These are phyloP conservation scores for Tyria jacobaeae DNA, from an alignment of 2,888 invertebrate species.

Conservation along the genomic window DNA sequence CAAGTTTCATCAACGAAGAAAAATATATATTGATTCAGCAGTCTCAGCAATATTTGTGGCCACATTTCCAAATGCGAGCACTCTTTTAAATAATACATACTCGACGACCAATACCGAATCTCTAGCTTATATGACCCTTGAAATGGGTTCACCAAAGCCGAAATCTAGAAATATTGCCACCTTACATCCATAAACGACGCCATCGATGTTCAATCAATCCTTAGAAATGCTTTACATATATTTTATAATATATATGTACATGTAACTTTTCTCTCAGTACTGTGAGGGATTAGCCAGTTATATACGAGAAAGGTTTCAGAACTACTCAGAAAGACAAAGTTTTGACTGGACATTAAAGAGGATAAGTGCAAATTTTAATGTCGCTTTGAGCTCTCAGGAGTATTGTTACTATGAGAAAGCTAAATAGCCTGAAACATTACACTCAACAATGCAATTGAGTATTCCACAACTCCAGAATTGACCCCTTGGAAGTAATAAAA, in stretches of 20 bases:
- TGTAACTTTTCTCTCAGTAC: neutral
- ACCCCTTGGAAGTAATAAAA: constrained; percentile 46
- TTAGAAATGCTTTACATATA: constrained; percentile 16
- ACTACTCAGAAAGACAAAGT: neutral
- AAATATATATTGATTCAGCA: constrained; percentile 6
- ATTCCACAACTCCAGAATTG: constrained; percentile 31
- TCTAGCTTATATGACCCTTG: constrained; percentile 39
- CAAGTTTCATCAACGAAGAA: neutral
- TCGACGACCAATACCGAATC: constrained; percentile 19
- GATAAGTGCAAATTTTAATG: constrained; percentile 33
- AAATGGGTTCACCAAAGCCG: constrained; percentile 33
- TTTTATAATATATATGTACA: constrained; percentile 18
- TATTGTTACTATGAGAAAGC: constrained; percentile 28
- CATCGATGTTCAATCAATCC: constrained; percentile 30
- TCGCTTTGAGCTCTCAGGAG: constrained; percentile 23
- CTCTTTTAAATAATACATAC: constrained; percentile 41
- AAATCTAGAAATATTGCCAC: constrained; percentile 30
- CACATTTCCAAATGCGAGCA: constrained; percentile 28
- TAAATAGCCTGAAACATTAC: constrained; percentile 24
- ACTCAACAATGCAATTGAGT: constrained; percentile 16
- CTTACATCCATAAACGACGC: constrained; percentile 21
- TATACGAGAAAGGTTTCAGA: neutral
- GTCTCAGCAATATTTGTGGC: constrained; percentile 22
- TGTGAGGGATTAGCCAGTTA: neutral
- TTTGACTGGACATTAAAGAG: constrained; percentile 4